Evolutionary conservation across 2,888 invertebrate species (phyloP).

Genomic region (Rutpela maculata): DNA sequence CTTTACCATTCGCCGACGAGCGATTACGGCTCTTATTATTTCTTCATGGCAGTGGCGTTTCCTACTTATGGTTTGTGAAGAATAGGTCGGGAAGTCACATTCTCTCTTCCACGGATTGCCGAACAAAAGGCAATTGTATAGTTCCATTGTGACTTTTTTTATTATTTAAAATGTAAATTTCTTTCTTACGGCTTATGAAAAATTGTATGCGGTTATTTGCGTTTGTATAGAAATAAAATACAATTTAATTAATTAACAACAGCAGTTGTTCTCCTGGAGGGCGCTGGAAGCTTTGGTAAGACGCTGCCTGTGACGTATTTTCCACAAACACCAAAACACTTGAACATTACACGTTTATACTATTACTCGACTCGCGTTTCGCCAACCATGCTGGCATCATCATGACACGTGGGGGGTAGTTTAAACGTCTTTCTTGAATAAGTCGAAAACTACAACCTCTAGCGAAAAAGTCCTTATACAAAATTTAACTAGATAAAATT

Average conservation of each 20-base stretch:
- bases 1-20: conserved; percentile 38
- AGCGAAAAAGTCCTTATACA: too few species aligned
- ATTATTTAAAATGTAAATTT: conserved; percentile 37
- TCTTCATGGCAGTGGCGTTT: conserved; percentile 31
- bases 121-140: conserved; percentile 36
- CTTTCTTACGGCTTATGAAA: conserved; percentile 21
- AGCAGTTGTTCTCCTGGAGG: too few species aligned
- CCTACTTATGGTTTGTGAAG: conserved; percentile 22
- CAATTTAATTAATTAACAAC: conserved; percentile 8
- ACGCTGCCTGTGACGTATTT: too few species aligned
- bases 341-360: too few species aligned
- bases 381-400: too few species aligned
- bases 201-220: conserved; percentile 10
- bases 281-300: too few species aligned
- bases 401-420: too few species aligned
- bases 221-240: conserved; percentile 3
- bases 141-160: conserved; percentile 32
- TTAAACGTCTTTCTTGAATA: too few species aligned
- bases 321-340: too few species aligned
- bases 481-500: too few species aligned
- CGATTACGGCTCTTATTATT: conserved; percentile 39
- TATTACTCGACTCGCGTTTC: too few species aligned
- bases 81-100: conserved; percentile 37
- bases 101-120: conserved; percentile 28
- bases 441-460: too few species aligned